Conservation (phyloP, 2,113 vertebrate species). For the Nycticryphes semicollaris region DNA sequence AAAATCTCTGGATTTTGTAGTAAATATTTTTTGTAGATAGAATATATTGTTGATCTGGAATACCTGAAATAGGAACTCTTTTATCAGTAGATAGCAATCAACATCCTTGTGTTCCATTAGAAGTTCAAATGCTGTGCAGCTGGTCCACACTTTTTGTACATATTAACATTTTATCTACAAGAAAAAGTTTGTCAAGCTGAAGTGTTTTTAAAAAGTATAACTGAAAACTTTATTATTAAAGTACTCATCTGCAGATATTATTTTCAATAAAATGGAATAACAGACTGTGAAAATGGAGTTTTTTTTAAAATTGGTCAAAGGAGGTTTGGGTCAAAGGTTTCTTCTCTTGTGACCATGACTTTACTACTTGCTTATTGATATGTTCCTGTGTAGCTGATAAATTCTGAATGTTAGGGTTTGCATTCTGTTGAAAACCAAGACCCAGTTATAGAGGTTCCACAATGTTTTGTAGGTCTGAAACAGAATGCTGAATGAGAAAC, state of each 20-base stretch:
- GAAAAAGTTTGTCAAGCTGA: neutral
- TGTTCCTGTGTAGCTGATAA: neutral
- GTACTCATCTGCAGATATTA: neutral
- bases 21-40: neutral
- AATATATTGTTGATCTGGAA: neutral
- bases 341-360: neutral
- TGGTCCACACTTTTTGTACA: neutral
- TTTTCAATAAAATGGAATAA: neutral
- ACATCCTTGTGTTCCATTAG: neutral
- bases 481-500: neutral
- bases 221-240: neutral
- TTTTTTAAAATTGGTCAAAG: neutral
- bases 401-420: neutral
- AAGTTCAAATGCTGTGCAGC: neutral
- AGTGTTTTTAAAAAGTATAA: neutral
- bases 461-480: neutral
- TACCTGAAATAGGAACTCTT: neutral
- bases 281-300: neutral
- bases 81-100: neutral
- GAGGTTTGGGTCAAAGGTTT: neutral
- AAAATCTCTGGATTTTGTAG: neutral
- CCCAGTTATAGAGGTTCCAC: neutral
- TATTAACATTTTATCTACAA: neutral
- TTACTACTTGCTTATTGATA: neutral
- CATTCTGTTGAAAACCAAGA: neutral